Percentiles rank a stretch among this genome's conserved stretches.
These are phyloP conservation scores for Apteryx mantelli DNA, from an alignment of 2,113 vertebrate genomes.

Conservation along the genomic window DNA sequence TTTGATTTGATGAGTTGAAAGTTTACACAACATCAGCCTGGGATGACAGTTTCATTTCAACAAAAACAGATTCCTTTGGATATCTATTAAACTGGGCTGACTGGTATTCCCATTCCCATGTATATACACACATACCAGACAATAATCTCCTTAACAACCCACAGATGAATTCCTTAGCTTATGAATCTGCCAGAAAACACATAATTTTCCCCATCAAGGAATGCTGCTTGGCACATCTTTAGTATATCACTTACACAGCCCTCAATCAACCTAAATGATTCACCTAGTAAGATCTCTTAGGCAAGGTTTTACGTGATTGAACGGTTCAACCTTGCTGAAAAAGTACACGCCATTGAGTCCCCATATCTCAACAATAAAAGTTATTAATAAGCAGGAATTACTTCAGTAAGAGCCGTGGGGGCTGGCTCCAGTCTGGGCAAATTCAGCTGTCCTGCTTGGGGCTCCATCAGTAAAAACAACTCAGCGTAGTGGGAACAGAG, in stretches of 20 bases:
- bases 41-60: background rate
- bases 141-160: constrained; percentile 53
- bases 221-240: constrained; percentile 60
- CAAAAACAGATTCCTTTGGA: background rate
- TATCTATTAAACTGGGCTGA: constrained; percentile 10
- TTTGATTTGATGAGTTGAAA: background rate
- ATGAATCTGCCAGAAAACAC: constrained; percentile 64
- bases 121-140: constrained; percentile 32
- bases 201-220: constrained; percentile 66
- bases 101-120: constrained; percentile 25
- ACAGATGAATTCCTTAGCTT: constrained; percentile 49
- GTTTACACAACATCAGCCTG: background rate
- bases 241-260: constrained; percentile 58
- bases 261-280: constrained; percentile 66
- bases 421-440: background rate
- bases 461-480: constrained; percentile 9
- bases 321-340: constrained; percentile 46
- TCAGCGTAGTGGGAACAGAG: constrained; percentile 35
- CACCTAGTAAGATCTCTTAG: constrained; percentile 41
- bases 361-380: constrained; percentile 46
- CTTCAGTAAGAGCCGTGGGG: constrained; percentile 35
- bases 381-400: constrained; percentile 65
- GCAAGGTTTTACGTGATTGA: constrained; percentile 38
- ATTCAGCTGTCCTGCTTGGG: constrained; percentile 19
- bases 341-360: constrained; percentile 36